Evolutionary conservation across 2,113 vertebrate species (phyloP), one percentile per base, ranked within the genome.

Genomic region (Tragulus kanchil): DNA sequence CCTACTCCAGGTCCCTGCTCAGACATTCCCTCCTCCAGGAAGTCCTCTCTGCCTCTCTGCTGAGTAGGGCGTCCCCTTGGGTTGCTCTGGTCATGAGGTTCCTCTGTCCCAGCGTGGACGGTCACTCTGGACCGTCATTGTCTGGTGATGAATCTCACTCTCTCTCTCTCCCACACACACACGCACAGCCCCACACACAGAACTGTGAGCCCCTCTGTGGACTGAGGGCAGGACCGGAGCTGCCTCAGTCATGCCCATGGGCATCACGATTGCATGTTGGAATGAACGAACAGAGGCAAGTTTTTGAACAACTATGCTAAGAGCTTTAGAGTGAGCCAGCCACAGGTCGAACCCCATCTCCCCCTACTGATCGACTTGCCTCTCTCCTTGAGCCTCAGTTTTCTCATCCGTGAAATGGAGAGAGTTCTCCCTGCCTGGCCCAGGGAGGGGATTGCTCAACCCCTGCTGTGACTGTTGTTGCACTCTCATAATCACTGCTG

Each of bases 1-100:
- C 54, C 48, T 4, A 21, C 58, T 93, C 65, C 73, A 54, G 71
- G 48, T 83, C 65, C 64, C 42, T 64, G 48, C 17, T 36, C 36
- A 59, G 59, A 42, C 25, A 19, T n/a, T 4, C 5, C 71, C 59
- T 93, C 84, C 54, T 89, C 87, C 96, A 65, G 96, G 71, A 77
- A 96, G 86, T 19, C 50, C 42, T 36, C 71, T 54, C 11, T 25
- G 31, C 31, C 79, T 3, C 31, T 83, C 81, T 77, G 28, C 45
- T 75, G 67, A 56, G 11, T 31, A 6, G 45, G 17, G 26, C 17
- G 7, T 8, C 45, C 8, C n/a, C 50, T 31, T 12, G 25, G 69
- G 50, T 3, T 62, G 58, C 52, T 11, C 3, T 0, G 23, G 17
- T 45, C 64, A 45, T 25, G 26, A 8, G 16, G 52, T 26, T 83